Percentiles rank a stretch among this genome's conserved stretches.
These are phyloP conservation scores for Poeciliopsis prolifica DNA, from an alignment of 2,113 vertebrate genomes.

Conservation along the genomic window DNA sequence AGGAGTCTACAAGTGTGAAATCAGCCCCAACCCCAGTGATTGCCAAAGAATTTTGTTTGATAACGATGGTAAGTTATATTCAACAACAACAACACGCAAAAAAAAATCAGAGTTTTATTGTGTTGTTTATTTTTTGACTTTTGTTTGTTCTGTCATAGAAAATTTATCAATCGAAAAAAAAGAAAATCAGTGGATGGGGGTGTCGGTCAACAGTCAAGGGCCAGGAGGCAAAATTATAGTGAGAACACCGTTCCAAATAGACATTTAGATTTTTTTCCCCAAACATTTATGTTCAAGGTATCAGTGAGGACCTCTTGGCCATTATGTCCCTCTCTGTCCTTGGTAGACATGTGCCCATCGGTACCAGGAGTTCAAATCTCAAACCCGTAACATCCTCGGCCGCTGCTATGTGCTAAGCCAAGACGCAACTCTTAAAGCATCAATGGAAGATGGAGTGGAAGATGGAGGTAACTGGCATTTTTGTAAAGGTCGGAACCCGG, in stretches of 20 bases:
- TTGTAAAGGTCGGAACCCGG: constrained; percentile 83
- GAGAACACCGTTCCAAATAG: constrained; percentile 63
- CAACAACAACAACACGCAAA: too few species aligned
- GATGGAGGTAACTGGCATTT: constrained; percentile 86
- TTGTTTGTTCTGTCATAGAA: constrained; percentile 72
- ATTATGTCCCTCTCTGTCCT: background rate
- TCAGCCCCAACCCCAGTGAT: constrained; percentile 49
- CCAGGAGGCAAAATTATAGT: constrained; percentile 96
- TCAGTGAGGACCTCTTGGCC: background rate
- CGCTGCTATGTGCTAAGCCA: constrained; percentile 92
- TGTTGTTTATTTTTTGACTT: background rate
- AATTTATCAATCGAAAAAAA: constrained; percentile 84
- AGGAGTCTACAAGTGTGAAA: constrained; percentile 91
- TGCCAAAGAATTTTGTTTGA: constrained; percentile 89
- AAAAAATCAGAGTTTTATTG: background rate
- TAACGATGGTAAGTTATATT: constrained; percentile 79
- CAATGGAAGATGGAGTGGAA: constrained; percentile 81
- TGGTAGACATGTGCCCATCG: constrained; percentile 93
- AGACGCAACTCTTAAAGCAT: constrained; percentile 80
- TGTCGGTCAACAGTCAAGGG: constrained; percentile 94
- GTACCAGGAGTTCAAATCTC: constrained; percentile 85
- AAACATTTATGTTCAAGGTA: background rate
- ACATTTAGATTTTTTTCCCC: background rate
- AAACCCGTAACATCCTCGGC: constrained; percentile 89
- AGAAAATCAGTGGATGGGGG: constrained; percentile 98